These are phyloP conservation scores for Caenorhabditis sp. DNA, from an alignment of 2,888 invertebrate species.

Conservation along the genomic window DNA sequence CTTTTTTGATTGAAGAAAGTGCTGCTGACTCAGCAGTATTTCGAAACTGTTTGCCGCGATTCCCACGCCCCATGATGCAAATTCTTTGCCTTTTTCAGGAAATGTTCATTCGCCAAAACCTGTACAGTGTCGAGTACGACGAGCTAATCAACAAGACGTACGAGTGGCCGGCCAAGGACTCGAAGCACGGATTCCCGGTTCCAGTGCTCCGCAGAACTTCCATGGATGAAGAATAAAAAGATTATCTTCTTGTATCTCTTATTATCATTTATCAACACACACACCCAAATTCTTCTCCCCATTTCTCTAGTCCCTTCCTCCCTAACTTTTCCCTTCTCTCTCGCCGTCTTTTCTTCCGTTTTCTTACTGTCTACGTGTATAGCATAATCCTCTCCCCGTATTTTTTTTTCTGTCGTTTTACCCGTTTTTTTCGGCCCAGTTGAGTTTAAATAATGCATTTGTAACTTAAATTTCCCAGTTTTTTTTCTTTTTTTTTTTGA, in stretches of 20 bases:
- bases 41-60: no score
- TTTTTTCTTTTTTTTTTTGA: not conserved
- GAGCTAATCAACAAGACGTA: slow-evolving; percentile 84
- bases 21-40: no score
- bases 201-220: slow-evolving; percentile 78
- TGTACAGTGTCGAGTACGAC: slow-evolving; percentile 85
- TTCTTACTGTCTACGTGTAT: slow-evolving; percentile 60
- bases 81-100: slow-evolving; percentile 75
- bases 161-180: slow-evolving; percentile 84
- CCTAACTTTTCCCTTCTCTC: slow-evolving; percentile 4
- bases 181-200: slow-evolving; percentile 81
- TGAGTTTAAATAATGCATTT: no score
- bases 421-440: not conserved
- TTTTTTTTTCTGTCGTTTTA: not conserved
- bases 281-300: no score
- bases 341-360: not conserved
- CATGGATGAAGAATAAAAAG: slow-evolving; percentile 80
- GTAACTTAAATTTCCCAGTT: no score
- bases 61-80: slow-evolving; percentile 3
- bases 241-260: slow-evolving; percentile 26
- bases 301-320: not conserved
- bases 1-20: no score
- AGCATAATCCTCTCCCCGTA: slow-evolving; percentile 48
- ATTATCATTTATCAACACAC: slow-evolving; percentile 15
- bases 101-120: slow-evolving; percentile 84